Base-by-base conservation (phyloP, 2,888 invertebrate genomes). In the Thymelicus acteon region DNA sequence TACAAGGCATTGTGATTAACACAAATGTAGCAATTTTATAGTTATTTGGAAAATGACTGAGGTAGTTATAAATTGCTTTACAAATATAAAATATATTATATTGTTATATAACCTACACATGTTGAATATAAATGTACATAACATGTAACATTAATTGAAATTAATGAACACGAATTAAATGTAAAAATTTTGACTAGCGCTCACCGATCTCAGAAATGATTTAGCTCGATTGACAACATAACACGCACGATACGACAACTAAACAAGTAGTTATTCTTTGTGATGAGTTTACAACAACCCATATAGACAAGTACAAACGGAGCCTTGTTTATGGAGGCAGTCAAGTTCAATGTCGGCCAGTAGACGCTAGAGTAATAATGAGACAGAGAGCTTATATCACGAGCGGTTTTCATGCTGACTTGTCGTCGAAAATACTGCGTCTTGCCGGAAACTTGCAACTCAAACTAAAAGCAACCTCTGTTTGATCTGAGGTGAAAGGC, bases 271-370 rank as follows among this genome's bases (percentile, higher is more conserved):
- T 49, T 31, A 64, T 19, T 19, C 19, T 19, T 19, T 19, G 19
- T 19, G 19, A 19, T 2, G 19, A 19, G 19, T 19, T 19, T 19
- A 19, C 19, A 19, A 19, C 19, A 19, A 19, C 19, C 19, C 19
- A 13, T 24, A 44, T 63, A 63, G 49, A 62, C 48, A 63, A 63
- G 37, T 37, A 15, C 39, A 31, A n/a, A 49, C 37, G 19, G 48
- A 39, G 15, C 7, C 37, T 6, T 52, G 37, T 63, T 52, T 3
- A 12, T 37, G 52, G 31, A 37, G 49, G 49, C 12, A 49, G 62
- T 62, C 57, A 62, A 63, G 62, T 69, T 62, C 68, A 69, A 63
- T 48, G 62, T 57, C 37, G 49, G 48, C n/a, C 48, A 39, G 19
- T 19, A 15, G 24, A n/a, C 24, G 19, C 8, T 58, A 54, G 57